phyloP scores from a whole-genome alignment of 2,888 invertebrate genomes.

The Lamellibrachia satsuma region DNA sequence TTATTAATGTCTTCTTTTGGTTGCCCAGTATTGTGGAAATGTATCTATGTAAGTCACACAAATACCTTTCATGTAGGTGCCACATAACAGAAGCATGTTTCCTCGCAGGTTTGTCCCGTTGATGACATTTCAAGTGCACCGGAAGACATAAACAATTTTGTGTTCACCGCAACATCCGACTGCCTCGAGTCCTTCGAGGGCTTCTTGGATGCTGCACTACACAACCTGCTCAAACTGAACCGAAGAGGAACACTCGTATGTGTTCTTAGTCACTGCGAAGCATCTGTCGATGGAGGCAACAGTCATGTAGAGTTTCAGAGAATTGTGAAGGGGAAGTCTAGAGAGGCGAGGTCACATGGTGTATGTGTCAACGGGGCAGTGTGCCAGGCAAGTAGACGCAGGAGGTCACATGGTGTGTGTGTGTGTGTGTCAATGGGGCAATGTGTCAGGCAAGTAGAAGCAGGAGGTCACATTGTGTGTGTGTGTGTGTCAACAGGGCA shows the following conservation, averaged over 20 bases:
- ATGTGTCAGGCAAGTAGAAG: background rate
- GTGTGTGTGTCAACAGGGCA: background rate
- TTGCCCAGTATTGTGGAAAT: too few relatives aligned
- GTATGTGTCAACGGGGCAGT: background rate
- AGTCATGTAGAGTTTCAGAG: background rate
- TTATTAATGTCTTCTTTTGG: too few relatives aligned
- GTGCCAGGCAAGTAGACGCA: too few relatives aligned
- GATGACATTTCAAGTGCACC: background rate
- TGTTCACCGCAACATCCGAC: background rate
- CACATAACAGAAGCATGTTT: background rate
- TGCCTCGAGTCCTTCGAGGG: background rate
- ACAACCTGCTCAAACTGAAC: background rate
- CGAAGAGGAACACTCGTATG: background rate
- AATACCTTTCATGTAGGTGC: background rate
- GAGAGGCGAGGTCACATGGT: background rate
- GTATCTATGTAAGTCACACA: background rate
- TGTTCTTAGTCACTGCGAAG: background rate
- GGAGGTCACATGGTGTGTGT: too few relatives aligned
- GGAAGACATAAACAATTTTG: background rate
- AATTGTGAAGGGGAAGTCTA: background rate
- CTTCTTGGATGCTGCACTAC: background rate
- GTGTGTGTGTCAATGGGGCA: too few relatives aligned
- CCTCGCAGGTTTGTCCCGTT: background rate
- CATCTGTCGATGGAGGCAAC: background rate
- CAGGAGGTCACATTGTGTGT: background rate